Percentiles rank a stretch among this genome's conserved stretches.
These are phyloP conservation scores for Alaudala cheleensis DNA, from an alignment of 2,113 vertebrate genomes.

Conservation along the genomic window DNA sequence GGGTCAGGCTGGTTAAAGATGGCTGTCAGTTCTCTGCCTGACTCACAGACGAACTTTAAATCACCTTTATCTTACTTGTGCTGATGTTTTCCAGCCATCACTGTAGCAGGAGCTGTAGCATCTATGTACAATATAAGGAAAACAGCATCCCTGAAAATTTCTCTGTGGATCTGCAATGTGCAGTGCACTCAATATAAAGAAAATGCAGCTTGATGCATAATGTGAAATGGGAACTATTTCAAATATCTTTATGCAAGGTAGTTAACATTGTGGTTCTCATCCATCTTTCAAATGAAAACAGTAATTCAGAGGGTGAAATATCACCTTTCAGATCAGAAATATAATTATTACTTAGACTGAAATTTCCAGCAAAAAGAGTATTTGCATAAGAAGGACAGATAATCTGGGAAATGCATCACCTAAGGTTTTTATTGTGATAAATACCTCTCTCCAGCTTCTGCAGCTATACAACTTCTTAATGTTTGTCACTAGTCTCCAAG, in stretches of 20 bases:
- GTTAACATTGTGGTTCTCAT: slow-evolving; percentile 24
- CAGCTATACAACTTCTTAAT: slow-evolving; percentile 60
- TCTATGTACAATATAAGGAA: slow-evolving; percentile 2
- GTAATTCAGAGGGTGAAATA: slow-evolving; percentile 21
- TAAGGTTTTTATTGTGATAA: slow-evolving; percentile 72
- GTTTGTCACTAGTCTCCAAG: slow-evolving; percentile 61
- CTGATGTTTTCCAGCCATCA: slow-evolving; percentile 69
- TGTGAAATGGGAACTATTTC: slow-evolving; percentile 52
- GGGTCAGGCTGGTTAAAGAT: slow-evolving; percentile 81
- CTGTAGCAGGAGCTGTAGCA: slow-evolving; percentile 37
- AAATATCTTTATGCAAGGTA: slow-evolving; percentile 32
- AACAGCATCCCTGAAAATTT: slow-evolving; percentile 5
- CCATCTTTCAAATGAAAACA: slow-evolving; percentile 40
- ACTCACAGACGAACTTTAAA: slow-evolving; percentile 67
- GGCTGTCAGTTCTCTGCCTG: slow-evolving; percentile 75
- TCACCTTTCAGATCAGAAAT: slow-evolving; percentile 49
- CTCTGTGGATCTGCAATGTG: not conserved
- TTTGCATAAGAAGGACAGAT: slow-evolving; percentile 58
- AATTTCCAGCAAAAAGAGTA: slow-evolving; percentile 51
- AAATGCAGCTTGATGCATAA: not conserved
- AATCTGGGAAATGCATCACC: slow-evolving; percentile 59
- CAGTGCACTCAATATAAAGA: not conserved
- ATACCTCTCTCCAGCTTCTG: slow-evolving; percentile 54
- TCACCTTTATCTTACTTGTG: slow-evolving; percentile 74
- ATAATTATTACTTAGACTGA: slow-evolving; percentile 63